phyloP scores from a whole-genome alignment of 2,113 vertebrate genomes.

The Sardina pilchardus region DNA sequence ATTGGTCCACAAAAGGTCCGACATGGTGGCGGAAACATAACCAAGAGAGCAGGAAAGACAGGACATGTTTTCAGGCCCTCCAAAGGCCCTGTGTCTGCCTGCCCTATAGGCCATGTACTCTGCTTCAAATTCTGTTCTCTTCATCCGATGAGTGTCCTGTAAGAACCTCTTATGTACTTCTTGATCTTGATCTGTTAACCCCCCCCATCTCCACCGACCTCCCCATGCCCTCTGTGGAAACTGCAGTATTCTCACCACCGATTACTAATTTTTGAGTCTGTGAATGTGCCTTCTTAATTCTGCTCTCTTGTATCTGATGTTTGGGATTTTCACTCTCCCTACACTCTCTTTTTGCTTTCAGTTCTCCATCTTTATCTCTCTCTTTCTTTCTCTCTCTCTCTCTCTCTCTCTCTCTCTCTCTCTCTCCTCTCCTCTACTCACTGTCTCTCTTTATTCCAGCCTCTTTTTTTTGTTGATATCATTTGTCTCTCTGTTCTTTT shows the following conservation, averaged over 20 bases:
- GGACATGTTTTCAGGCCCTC: slow-evolving; percentile 61
- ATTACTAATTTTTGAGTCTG: slow-evolving; percentile 82
- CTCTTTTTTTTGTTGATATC: neutral
- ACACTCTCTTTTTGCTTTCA: slow-evolving; percentile 59
- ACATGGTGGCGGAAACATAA: neutral
- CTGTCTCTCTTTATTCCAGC: slow-evolving; percentile 57
- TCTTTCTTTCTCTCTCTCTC: slow-evolving; percentile 47
- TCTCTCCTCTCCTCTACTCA: slow-evolving; percentile 54
- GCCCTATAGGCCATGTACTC: slow-evolving; percentile 65
- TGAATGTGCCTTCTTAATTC: slow-evolving; percentile 93
- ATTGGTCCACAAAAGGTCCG: too few relatives aligned
- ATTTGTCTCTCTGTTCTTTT: slow-evolving; percentile 47
- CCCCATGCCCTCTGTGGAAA: slow-evolving; percentile 44
- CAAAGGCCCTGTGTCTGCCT: slow-evolving; percentile 75
- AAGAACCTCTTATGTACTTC: slow-evolving; percentile 59
- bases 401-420: slow-evolving; percentile 57
- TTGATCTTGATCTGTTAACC: slow-evolving; percentile 58
- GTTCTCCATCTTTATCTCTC: slow-evolving; percentile 56
- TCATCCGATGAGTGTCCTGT: slow-evolving; percentile 72
- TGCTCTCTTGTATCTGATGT: slow-evolving; percentile 77
- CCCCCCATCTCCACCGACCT: slow-evolving; percentile 37
- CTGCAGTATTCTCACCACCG: slow-evolving; percentile 67
- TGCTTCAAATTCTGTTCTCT: slow-evolving; percentile 54
- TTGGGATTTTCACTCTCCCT: slow-evolving; percentile 58
- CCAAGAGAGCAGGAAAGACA: neutral